These are phyloP conservation scores for Ericerus pela DNA, from an alignment of 1,140 invertebrate species.

Conservation along the genomic window DNA sequence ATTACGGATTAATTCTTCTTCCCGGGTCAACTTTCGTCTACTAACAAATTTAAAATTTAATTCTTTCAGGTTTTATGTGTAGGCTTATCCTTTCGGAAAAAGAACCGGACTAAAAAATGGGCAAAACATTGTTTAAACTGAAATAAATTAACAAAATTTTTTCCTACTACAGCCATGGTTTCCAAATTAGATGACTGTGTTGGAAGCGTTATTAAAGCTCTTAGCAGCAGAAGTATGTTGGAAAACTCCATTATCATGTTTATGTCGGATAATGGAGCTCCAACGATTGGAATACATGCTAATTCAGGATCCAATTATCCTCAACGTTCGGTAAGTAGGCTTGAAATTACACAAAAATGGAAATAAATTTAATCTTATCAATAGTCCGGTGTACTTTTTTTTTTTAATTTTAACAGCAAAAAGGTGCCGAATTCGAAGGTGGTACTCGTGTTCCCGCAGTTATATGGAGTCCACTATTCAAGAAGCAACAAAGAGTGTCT, in stretches of 20 bases:
- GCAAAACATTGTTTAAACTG: too few species aligned
- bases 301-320: constrained; percentile 55
- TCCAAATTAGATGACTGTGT: constrained; percentile 55
- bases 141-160: too few species aligned
- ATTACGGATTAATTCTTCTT: too few species aligned
- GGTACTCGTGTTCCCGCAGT: constrained; percentile 46
- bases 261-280: constrained; percentile 45
- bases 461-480: constrained; percentile 44
- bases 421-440: constrained; percentile 48
- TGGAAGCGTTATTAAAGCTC: constrained; percentile 41
- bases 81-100: too few species aligned
- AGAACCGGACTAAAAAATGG: too few species aligned
- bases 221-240: constrained; percentile 41
- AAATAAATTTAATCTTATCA: too few species aligned
- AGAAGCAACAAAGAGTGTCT: constrained; percentile 33
- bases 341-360: not conserved
- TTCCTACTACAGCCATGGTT: constrained; percentile 44
- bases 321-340: constrained; percentile 39
- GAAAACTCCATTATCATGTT: constrained; percentile 44
- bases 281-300: constrained; percentile 36
- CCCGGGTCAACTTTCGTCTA: too few species aligned
- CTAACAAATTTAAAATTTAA: too few species aligned
- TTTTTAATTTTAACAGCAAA: constrained; percentile 13
- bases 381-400: too few species aligned
- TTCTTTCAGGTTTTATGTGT: too few species aligned